A percentile compares a stretch with the other conserved stretches of the same genome.
These are phyloP conservation scores for Anoplopoma fimbria DNA, from an alignment of 2,113 vertebrate genomes.

Conservation along the genomic window DNA sequence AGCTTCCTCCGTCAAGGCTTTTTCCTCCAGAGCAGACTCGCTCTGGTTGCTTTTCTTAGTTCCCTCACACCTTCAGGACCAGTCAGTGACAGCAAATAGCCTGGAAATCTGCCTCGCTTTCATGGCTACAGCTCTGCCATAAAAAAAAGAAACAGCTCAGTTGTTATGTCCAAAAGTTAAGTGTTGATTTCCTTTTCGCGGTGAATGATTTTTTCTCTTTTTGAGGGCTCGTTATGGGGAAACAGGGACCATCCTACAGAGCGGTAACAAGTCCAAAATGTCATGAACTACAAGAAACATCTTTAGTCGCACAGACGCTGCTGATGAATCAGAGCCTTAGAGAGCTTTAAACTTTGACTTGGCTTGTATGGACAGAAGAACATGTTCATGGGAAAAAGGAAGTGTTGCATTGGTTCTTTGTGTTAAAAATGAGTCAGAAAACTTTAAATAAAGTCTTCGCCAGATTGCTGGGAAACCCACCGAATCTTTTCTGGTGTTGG, in stretches of 20 bases:
- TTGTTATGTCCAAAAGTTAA: constrained; percentile 33
- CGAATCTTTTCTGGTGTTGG: no score
- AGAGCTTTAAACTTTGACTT: not conserved
- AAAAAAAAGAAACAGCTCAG: constrained; percentile 2
- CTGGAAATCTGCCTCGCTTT: constrained; percentile 14
- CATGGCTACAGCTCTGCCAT: constrained; percentile 3
- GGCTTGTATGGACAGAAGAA: not conserved
- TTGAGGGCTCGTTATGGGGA: constrained; percentile 32
- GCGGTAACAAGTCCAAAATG: constrained; percentile 1
- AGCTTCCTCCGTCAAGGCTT: constrained; percentile 53
- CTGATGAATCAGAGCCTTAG: not conserved
- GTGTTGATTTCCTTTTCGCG: not conserved
- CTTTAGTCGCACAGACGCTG: not conserved
- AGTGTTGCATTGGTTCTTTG: not conserved
- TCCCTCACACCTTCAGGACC: constrained; percentile 53
- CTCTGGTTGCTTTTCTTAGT: constrained; percentile 46
- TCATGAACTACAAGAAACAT: constrained; percentile 5
- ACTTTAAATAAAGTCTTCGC: not conserved
- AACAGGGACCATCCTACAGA: constrained; percentile 3
- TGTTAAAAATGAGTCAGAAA: not conserved
- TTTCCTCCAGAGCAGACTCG: constrained; percentile 36
- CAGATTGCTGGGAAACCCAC: no score
- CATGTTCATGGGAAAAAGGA: not conserved
- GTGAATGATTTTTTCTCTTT: not conserved
- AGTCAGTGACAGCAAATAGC: constrained; percentile 46